phyloP scores from a whole-genome alignment of 1,140 invertebrate genomes.

The Drosophila murphyi region DNA sequence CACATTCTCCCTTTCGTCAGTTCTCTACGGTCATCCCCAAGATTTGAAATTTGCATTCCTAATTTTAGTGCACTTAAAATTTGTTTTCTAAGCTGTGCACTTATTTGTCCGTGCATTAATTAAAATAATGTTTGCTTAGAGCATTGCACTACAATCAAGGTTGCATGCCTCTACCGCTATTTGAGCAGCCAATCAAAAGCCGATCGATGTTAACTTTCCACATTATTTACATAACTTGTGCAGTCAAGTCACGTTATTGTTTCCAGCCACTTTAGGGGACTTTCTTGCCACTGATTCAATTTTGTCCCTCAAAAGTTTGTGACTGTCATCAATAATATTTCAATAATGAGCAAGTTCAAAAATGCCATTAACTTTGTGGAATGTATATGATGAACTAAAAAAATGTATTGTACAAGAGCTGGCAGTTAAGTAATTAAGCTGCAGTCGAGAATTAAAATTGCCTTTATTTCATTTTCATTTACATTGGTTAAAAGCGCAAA shows the following conservation, averaged over 20 bases:
- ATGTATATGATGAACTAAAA: neutral
- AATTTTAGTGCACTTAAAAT: too few species aligned
- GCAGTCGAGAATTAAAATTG: neutral
- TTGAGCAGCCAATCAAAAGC: slow-evolving; percentile 53
- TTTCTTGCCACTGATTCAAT: slow-evolving; percentile 49
- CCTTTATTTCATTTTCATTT: neutral
- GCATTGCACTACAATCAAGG: slow-evolving; percentile 1
- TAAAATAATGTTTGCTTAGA: too few species aligned
- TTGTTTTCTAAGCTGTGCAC: neutral
- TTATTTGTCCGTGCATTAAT: neutral
- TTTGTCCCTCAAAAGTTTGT: neutral
- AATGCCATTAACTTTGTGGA: too few species aligned
- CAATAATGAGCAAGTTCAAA: slow-evolving; percentile 1
- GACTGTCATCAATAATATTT: slow-evolving; percentile 5
- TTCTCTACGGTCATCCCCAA: too few species aligned
- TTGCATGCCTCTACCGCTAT: neutral
- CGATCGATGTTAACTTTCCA: slow-evolving; percentile 45
- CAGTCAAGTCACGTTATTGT: slow-evolving; percentile 62
- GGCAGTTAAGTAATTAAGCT: slow-evolving; percentile 10
- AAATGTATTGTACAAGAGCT: neutral
- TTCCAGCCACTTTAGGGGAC: slow-evolving; percentile 36
- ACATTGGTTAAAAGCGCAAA: neutral
- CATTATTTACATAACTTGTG: slow-evolving; percentile 43
- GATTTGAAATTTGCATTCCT: too few species aligned
- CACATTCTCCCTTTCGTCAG: too few species aligned